Percentiles rank a stretch among this genome's conserved stretches.
Conservation (phyloP, 2,797 vertebrate species). For the Peromyscus melanophrys region DNA sequence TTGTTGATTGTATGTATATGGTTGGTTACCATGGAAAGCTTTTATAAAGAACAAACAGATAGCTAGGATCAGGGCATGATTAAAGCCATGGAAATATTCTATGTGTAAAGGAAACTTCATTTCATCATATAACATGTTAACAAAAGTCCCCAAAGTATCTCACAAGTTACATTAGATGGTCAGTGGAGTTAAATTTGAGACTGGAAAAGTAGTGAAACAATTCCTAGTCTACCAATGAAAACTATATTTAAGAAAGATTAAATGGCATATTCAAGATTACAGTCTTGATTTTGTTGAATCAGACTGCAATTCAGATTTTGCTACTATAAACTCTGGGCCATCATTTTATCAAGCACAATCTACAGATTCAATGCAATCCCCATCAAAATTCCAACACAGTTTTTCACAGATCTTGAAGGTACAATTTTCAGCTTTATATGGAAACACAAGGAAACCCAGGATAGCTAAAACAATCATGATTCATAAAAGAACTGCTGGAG, state of each 20-base stretch:
- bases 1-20: background rate
- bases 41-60: background rate
- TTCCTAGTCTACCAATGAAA: background rate
- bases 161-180: background rate
- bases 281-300: conserved; percentile 29
- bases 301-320: conserved; percentile 24
- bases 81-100: background rate
- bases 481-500: background rate
- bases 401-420: background rate
- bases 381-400: background rate
- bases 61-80: background rate
- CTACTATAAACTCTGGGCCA: conserved; percentile 3
- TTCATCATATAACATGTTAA: background rate
- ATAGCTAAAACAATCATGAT: background rate
- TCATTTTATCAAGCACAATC: background rate
- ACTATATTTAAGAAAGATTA: background rate
- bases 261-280: conserved; percentile 33
- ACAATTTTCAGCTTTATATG: background rate
- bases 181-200: background rate
- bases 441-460: background rate
- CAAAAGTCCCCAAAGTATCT: conserved; percentile 12
- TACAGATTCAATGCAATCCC: background rate
- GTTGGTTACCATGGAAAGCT: background rate
- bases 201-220: background rate
- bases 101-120: conserved; percentile 31